Evolutionary conservation across 2,797 vertebrate species (phyloP).

Genomic region (Lindbergichthys nudifrons): DNA sequence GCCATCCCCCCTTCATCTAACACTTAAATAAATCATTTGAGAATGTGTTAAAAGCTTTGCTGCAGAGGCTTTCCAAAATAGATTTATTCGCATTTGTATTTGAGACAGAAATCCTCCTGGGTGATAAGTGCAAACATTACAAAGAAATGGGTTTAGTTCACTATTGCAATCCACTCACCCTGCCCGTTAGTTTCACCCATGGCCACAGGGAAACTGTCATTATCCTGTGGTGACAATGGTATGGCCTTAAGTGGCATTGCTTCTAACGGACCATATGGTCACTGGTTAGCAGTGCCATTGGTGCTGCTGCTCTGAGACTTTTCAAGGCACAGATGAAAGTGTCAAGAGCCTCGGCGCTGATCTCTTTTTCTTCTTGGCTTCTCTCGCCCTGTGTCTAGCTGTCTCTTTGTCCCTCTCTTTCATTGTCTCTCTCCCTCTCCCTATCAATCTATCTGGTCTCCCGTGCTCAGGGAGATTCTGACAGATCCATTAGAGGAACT

Average conservation of each 20-base stretch:
- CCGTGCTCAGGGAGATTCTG: slow-evolving; percentile 69
- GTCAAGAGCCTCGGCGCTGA: not conserved
- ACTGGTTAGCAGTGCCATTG: slow-evolving; percentile 46
- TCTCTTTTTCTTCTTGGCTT: slow-evolving; percentile 20
- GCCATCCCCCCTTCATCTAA: not conserved
- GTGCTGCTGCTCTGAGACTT: slow-evolving; percentile 57
- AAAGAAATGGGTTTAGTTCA: not conserved
- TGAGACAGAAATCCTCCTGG: slow-evolving; percentile 16
- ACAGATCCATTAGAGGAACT: slow-evolving; percentile 80
- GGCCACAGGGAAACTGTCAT: slow-evolving; percentile 32
- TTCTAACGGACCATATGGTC: slow-evolving; percentile 56
- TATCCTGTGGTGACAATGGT: slow-evolving; percentile 40
- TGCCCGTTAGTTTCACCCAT: slow-evolving; percentile 34
- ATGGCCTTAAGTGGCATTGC: slow-evolving; percentile 31
- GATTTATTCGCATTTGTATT: slow-evolving; percentile 9
- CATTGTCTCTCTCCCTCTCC: slow-evolving; percentile 42
- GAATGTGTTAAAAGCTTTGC: not conserved
- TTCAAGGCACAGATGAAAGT: slow-evolving; percentile 52
- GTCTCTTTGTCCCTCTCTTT: slow-evolving; percentile 50
- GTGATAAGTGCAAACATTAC: not conserved
- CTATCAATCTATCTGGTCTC: slow-evolving; percentile 73
- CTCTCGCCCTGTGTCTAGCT: slow-evolving; percentile 18
- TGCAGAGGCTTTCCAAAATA: not conserved
- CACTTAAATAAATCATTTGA: not conserved
- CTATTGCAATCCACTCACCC: not conserved